Evolutionary conservation across 2,888 invertebrate genomes (phyloP).

Genomic region (Quadriops clusia): DNA sequence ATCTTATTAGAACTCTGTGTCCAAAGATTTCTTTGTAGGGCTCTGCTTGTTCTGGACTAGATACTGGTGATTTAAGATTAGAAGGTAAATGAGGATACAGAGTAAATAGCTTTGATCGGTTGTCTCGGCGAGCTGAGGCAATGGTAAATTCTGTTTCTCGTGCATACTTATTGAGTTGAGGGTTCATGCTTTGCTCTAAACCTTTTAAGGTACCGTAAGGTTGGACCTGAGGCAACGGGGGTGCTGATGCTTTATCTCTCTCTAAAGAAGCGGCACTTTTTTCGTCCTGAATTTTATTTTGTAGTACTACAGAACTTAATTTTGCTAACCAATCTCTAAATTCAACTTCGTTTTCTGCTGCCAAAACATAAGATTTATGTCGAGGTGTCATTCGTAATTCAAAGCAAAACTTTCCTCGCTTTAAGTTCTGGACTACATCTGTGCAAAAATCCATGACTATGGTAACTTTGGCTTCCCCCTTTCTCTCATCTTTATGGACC

Average conservation of each 20-base stretch:
- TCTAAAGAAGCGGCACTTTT: conserved; percentile 59
- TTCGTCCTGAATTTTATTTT: conserved; percentile 68
- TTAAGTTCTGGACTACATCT: conserved; percentile 75
- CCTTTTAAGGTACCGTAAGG: conserved; percentile 77
- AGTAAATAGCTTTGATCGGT: conserved; percentile 66
- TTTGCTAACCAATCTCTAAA: conserved; percentile 73
- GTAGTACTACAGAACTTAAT: conserved; percentile 71
- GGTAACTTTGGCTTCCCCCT: conserved; percentile 80
- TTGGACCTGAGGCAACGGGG: conserved; percentile 48
- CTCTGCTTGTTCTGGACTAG: conserved; percentile 41
- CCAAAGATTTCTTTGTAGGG: conserved; percentile 83
- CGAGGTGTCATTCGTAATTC: conserved; percentile 79
- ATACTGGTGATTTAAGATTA: conserved; percentile 30
- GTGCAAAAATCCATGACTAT: conserved; percentile 91
- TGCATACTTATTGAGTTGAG: conserved; percentile 79
- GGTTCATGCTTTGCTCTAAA: conserved; percentile 85
- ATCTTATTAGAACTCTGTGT: conserved; percentile 69
- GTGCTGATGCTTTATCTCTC: conserved; percentile 43
- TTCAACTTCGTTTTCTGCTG: conserved; percentile 77
- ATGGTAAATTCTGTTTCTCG: conserved; percentile 83
- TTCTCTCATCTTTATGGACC: conserved; percentile 87
- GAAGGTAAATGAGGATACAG: conserved; percentile 51
- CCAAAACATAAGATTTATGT: conserved; percentile 75
- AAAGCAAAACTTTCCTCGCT: conserved; percentile 76
- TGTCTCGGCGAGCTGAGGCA: conserved; percentile 67